Conservation (phyloP, 2,888 invertebrate species). For the Thera britannica region DNA sequence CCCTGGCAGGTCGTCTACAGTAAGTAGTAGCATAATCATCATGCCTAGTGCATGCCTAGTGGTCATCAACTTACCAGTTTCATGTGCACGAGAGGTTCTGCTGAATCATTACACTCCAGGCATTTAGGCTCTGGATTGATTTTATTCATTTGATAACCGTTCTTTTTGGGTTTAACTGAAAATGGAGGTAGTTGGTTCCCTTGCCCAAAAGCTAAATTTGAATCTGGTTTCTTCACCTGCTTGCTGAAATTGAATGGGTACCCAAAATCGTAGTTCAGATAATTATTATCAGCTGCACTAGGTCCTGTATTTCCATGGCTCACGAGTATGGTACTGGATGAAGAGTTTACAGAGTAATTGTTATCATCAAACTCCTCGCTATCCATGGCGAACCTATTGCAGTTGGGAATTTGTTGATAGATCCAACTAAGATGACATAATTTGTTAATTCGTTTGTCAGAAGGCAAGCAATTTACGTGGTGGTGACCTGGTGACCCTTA, state of each 20-base stretch:
- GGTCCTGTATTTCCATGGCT: conserved; percentile 5
- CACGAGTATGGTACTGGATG: conserved; percentile 15
- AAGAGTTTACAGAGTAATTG: conserved; percentile 24
- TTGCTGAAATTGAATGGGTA: conserved; percentile 23
- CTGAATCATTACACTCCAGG: conserved; percentile 28
- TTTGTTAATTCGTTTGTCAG: neutral
- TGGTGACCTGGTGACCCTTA: neutral
- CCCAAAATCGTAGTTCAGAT: conserved; percentile 26
- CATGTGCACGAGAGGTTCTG: conserved; percentile 49
- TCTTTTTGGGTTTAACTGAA: conserved; percentile 8
- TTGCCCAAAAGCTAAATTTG: neutral
- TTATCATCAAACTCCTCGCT: conserved; percentile 24
- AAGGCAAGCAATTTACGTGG: conserved; percentile 6
- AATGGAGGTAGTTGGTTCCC: conserved; percentile 7
- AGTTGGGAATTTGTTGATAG: neutral
- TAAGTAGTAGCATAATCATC: neutral
- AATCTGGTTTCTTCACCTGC: conserved; percentile 15
- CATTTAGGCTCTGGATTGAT: conserved; percentile 27
- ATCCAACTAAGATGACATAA: neutral
- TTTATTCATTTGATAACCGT: conserved; percentile 7
- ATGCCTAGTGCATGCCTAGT: no score
- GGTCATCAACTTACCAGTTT: conserved; percentile 36
- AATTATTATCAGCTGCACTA: conserved; percentile 22
- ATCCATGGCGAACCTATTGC: conserved; percentile 21
- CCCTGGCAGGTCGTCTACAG: neutral